Base-by-base conservation (phyloP, 2,113 vertebrate genomes). In the Aspidoscelis tigris region DNA sequence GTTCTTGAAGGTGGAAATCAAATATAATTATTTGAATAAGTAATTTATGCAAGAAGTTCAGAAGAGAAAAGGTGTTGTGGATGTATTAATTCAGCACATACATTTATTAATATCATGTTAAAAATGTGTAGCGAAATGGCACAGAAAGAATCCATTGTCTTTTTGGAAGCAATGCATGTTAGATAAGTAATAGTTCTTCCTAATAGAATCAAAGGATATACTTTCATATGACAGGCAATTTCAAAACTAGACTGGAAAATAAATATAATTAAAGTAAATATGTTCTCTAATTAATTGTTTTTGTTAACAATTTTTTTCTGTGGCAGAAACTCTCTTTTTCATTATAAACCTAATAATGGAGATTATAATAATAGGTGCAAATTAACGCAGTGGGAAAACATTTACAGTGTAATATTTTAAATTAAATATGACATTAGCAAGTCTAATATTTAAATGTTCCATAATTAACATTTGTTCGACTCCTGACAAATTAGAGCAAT, bases 231-330 rank as follows among this genome's bases (percentile, higher is more conserved):
- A 87, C 83, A 88, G 91, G 92, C 93, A 87, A 88, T 80, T 94
- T 92, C 92, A 96, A 95, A 96, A 93, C 93, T 93, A 95, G 95
- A 93, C 90, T 93, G 93, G 92, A 92, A 96, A 96, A 96, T 95
- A 96, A 96, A 96, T 95, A 95, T 95, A 95, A 96, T 96, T 96
- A 95, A 95, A 95, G 92, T 95, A 96, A 96, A 96, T 92, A 95
- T 95, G 93, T 91, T 92, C 94, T 95, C 94, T 96, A 96, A 97
- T 97, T 96, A 95, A 96, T 96, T 96, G 96, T 96, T 96, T 94
- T 93, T 95, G 95, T 95, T 95, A 95, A 93, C 94, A 94, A 94
- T 95, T 97, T 85, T 97, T 85, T 96, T 95, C 92, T 94, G 89
- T 95, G 93, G 95, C 95, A 93, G 91, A 92, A 94, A 95, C 93